Evolutionary conservation across 2,888 invertebrate genomes (phyloP), one percentile per base, ranked within the genome.

Genomic region (Metallyticus violacea): DNA sequence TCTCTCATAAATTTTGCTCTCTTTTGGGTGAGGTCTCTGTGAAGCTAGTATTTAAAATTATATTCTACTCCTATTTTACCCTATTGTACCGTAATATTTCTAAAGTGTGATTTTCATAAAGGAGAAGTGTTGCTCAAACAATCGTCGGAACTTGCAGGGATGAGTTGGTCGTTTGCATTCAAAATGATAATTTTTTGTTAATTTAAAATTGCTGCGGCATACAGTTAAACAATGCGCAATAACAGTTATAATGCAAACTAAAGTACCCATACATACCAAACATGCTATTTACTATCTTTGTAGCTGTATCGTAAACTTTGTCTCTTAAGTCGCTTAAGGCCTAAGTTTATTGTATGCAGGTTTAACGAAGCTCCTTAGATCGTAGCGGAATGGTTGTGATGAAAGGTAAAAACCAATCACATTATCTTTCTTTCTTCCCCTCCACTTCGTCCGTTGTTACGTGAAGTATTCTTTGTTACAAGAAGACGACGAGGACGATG

Each of bases 351-450:
- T 62, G 40, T 62, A 62, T 62, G 40, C 40, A 15, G 40, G 15
- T 62, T 62, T 62, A 62, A 62, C 40, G 40, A 62, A 62, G 40
- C 15, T 62, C 15, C 15, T 62, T 62, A 62, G 40, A 62, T 15
- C 15, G 40, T 15, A 62, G 40, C 76, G 7, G 26, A 26, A 82
- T 76, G 82, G 76, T 82, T 82, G 22, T 76, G 82, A 82, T 82
- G 82, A 82, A 82, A 82, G 82, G 76, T 26, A 26, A 40, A 82
- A 82, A 76, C 82, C 82, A 82, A 82, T 82, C 76, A 76, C 82
- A 82, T 82, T 62, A 82, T 82, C 76, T 26, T 29, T 81, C 6
- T 81, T 28, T 26, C 79, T 26, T 79, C 28, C 25, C 2, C 81
- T 29, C 27, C 79, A 2, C 5, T 26, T 26, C 25, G 22, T 25